Percentiles rank a stretch among this genome's conserved stretches.
phyloP scores from a whole-genome alignment of 2,797 vertebrate species.

The Tragopan temminckii region DNA sequence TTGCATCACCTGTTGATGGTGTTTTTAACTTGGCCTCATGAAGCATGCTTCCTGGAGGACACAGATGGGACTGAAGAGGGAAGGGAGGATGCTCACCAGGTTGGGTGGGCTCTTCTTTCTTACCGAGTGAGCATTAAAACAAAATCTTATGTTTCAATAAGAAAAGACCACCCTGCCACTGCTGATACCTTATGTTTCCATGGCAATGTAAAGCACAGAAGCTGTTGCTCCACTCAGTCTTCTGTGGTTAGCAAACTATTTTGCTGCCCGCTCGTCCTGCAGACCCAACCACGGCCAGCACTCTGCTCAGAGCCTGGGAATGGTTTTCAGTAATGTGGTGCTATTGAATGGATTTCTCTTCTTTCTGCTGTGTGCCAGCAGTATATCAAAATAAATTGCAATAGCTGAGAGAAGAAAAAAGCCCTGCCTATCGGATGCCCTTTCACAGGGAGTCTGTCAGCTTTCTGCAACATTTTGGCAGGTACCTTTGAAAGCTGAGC shows the following conservation, averaged over 20 bases:
- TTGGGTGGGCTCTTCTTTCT: not conserved
- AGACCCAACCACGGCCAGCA: not conserved
- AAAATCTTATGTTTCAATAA: not conserved
- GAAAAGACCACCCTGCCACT: not conserved
- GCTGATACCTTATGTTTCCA: not conserved
- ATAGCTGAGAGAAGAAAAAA: slow-evolving; percentile 17
- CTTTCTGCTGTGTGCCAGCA: not conserved
- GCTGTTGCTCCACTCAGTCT: accelerated
- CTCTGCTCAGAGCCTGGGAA: not conserved
- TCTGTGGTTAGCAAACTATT: not conserved
- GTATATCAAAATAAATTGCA: slow-evolving; percentile 11
- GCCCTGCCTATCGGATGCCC: slow-evolving; percentile 18
- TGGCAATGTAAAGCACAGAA: not conserved
- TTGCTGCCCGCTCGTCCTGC: not conserved
- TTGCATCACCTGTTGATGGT: no score
- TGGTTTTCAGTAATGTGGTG: not conserved
- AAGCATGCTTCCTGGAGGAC: not conserved
- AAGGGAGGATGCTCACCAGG: not conserved
- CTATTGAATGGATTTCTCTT: not conserved
- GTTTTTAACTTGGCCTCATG: not conserved
- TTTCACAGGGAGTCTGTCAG: slow-evolving; percentile 33
- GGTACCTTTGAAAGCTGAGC: slow-evolving; percentile 27
- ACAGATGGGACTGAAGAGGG: not conserved
- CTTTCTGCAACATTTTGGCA: slow-evolving; percentile 41
- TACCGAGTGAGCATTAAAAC: not conserved